These are phyloP conservation scores for Drosophila navojoa DNA, from an alignment of 1,140 invertebrate genomes.

Conservation along the genomic window DNA sequence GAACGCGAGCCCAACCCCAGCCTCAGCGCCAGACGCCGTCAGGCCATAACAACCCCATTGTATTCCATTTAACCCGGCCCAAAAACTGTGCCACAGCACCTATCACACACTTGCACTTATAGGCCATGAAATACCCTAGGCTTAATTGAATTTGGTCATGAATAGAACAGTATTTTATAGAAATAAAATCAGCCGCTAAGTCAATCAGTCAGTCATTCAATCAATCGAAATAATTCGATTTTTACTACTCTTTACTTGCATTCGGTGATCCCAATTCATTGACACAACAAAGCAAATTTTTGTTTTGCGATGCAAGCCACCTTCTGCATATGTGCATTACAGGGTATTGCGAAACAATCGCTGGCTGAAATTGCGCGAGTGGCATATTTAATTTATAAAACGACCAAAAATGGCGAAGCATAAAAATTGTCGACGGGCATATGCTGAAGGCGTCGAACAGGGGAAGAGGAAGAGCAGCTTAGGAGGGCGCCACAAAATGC, in stretches of 20 bases:
- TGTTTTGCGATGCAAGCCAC: not conserved
- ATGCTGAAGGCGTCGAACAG: not conserved
- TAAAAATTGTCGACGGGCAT: conserved; percentile 46
- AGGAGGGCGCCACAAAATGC: conserved; percentile 17
- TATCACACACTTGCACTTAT: not conserved
- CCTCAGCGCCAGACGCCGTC: not conserved
- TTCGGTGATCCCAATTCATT: no score
- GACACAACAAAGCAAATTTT: no score
- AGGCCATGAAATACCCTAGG: conserved; percentile 7
- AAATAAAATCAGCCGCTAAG: no score
- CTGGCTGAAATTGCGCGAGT: conserved; percentile 48
- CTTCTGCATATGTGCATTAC: not conserved
- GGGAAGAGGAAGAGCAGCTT: not conserved
- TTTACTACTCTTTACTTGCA: no score
- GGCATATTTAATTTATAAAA: conserved; percentile 80
- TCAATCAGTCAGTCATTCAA: not conserved
- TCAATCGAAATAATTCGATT: no score
- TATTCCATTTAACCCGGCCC: conserved; percentile 64
- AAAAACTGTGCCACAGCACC: conserved; percentile 67
- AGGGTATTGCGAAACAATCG: conserved; percentile 37
- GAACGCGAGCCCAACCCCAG: conserved; percentile 8
- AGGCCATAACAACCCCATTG: conserved; percentile 35
- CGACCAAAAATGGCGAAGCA: conserved; percentile 53
- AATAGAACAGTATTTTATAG: no score
- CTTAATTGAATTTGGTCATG: not conserved